Evolutionary conservation across 2,797 vertebrate genomes (phyloP), one percentile per base, ranked within the genome.

Genomic region (Chiloscyllium punctatum): DNA sequence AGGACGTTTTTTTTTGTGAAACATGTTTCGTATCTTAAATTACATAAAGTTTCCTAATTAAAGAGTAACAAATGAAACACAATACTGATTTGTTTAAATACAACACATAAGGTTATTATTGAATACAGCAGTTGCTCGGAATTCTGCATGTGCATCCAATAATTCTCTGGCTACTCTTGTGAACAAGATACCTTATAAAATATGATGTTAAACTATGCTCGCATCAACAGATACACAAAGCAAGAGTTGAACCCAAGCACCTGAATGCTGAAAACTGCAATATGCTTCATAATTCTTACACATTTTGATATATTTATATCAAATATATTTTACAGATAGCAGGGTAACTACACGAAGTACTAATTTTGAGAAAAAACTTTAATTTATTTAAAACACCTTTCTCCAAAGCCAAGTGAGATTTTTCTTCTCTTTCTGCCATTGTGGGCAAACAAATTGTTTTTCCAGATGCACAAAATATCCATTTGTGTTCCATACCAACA

Each of bases 391-490:
- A 95, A 95, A 95, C 69, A 74, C 48, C 94, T 95, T 95, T 77
- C 51, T 95, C 37, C 9, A 53, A 95, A 77, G 71, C 98, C 97
- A 95, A 87, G 97, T 96, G 98, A 98, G 97, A 98, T 98, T 97
- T 97, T 97, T 92, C 97, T 96, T 97, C 97, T 97, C 98, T 97
- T 97, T 97, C 98, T 97, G 97, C 98, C 98, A 97, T 98, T 98
- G 97, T 98, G 98, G 98, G 98, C 98, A 98, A 98, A 13, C 90
- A 92, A 98, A 97, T 97, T 98, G 98, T 98, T 98, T 98, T 98
- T 97, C 98, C 98, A 98, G 98, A 98, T 98, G 98, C 97, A 97
- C 97, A 97, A 98, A 98, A 98, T 98, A 98, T 98, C 98, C 97
- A 96, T 97, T 97, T 97, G 97, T 97, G 97, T 98, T 98, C 97